Conservation (phyloP, 2,113 vertebrate species). For the Nannospalax galili region DNA sequence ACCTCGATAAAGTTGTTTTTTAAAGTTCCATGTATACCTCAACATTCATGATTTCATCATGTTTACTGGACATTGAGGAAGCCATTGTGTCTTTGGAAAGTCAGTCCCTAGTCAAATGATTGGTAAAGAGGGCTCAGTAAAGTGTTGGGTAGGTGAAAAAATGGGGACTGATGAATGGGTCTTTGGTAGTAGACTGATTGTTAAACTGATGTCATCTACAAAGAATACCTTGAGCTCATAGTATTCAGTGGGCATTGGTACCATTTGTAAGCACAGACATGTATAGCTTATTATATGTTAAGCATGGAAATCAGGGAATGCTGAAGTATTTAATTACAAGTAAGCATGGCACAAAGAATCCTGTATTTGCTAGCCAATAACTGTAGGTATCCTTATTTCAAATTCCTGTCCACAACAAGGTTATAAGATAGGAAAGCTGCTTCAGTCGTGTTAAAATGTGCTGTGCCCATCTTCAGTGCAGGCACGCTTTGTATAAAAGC, state of each 20-base stretch:
- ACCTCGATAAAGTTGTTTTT: not conserved
- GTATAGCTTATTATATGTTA: not conserved
- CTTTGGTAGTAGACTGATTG: not conserved
- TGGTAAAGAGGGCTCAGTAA: not conserved
- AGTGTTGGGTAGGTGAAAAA: not conserved
- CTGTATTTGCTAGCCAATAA: not conserved
- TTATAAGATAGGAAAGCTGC: not conserved
- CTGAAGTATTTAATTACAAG: constrained; percentile 1
- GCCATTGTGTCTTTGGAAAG: not conserved
- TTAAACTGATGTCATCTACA: not conserved
- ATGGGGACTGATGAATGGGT: not conserved
- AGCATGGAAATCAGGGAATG: not conserved
- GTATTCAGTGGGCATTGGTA: not conserved
- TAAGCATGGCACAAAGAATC: not conserved
- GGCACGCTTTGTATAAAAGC: not conserved
- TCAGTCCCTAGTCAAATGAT: not conserved
- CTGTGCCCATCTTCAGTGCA: not conserved
- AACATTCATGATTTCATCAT: not conserved
- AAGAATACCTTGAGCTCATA: not conserved
- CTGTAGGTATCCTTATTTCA: not conserved
- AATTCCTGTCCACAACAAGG: not conserved
- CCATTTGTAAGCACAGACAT: not conserved
- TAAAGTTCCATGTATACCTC: not conserved
- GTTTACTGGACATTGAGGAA: not conserved
- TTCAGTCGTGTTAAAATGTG: not conserved